These are phyloP conservation scores for Dinomys branickii DNA, from an alignment of 2,113 vertebrate species.

Conservation along the genomic window DNA sequence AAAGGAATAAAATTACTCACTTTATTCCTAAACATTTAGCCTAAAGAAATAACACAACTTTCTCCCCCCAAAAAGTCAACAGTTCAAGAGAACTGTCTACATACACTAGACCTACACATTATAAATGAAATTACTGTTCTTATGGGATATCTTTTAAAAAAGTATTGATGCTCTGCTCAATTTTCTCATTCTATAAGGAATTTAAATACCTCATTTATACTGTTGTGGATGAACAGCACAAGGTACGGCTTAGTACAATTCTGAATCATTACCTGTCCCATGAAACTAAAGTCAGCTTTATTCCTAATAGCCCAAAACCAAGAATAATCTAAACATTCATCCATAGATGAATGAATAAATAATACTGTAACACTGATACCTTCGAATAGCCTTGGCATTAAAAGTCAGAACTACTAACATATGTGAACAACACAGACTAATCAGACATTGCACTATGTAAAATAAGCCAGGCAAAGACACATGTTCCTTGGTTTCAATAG, in stretches of 20 bases:
- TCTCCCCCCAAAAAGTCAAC: not conserved
- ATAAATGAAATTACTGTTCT: not conserved
- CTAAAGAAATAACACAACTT: not conserved
- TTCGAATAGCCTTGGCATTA: not conserved
- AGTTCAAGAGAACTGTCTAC: not conserved
- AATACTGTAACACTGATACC: not conserved
- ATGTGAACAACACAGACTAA: not conserved
- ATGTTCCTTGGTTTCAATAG: slow-evolving; percentile 51
- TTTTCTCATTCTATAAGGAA: not conserved
- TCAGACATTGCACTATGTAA: not conserved
- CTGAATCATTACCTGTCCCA: not conserved
- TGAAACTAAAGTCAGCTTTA: slow-evolving; percentile 13
- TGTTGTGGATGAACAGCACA: not conserved
- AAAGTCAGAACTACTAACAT: not conserved
- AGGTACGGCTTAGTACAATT: not conserved
- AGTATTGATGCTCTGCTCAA: not conserved
- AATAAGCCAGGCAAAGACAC: not conserved
- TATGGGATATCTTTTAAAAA: not conserved
- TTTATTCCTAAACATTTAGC: slow-evolving; percentile 39
- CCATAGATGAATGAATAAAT: not conserved
- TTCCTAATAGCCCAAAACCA: not conserved
- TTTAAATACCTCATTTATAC: not conserved
- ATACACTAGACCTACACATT: not conserved
- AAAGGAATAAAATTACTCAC: slow-evolving; percentile 14
- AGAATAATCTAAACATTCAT: not conserved